These are phyloP conservation scores for Netelia melanura DNA, from an alignment of 2,888 invertebrate species.

Conservation along the genomic window DNA sequence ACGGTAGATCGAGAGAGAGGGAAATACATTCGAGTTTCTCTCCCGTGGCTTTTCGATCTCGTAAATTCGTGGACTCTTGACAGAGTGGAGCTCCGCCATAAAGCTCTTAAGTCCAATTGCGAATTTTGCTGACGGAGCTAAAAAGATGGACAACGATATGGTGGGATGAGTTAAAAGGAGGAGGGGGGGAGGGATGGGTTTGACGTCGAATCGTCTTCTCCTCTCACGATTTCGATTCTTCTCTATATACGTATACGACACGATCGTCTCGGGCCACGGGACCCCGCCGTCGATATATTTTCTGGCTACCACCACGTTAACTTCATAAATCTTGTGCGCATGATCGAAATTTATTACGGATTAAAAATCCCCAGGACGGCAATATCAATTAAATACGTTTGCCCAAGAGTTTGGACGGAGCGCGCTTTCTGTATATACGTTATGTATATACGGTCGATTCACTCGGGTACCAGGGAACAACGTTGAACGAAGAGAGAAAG, in stretches of 20 bases:
- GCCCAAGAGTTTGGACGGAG: conserved; percentile 39
- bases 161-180: not conserved
- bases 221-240: conserved; percentile 7
- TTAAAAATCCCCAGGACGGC: conserved; percentile 77
- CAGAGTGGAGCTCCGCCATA: conserved; percentile 56
- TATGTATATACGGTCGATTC: conserved; percentile 55
- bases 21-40: conserved; percentile 13
- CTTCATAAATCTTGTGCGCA: conserved; percentile 80
- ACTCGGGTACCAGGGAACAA: not conserved
- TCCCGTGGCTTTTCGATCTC: conserved; percentile 64
- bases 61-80: conserved; percentile 63
- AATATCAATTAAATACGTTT: conserved; percentile 81
- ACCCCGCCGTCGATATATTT: conserved; percentile 44
- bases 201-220: conserved; percentile 10
- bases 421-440: conserved; percentile 51
- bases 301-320: conserved; percentile 65
- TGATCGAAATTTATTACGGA: conserved; percentile 82
- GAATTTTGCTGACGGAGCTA: conserved; percentile 67
- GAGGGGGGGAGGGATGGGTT: too few relatives aligned
- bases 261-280: conserved; percentile 7
- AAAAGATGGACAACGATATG: conserved; percentile 69
- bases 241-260: not conserved
- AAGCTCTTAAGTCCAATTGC: conserved; percentile 70
- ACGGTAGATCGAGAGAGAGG: conserved; percentile 1
- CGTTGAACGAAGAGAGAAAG: conserved; percentile 5